phyloP scores from a whole-genome alignment of 2,797 vertebrate genomes.

The Acrocephalus scirpaceus region DNA sequence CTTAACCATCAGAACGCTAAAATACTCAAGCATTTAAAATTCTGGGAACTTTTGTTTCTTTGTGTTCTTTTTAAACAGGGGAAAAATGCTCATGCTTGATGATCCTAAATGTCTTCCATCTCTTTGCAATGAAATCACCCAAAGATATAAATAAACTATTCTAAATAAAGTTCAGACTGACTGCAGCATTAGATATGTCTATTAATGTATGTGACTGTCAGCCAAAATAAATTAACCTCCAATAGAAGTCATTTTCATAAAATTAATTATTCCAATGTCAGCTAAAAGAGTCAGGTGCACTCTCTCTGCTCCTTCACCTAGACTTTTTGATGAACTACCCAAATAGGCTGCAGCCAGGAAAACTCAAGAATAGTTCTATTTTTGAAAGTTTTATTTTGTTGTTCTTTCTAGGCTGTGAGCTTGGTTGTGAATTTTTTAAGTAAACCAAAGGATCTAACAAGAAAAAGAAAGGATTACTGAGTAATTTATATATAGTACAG shows the following conservation, averaged over 20 bases:
- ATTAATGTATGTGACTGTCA: conserved; percentile 71
- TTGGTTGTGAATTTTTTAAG: background rate
- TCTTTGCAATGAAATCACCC: conserved; percentile 72
- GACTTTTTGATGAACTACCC: conserved; percentile 6
- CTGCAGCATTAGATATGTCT: conserved; percentile 63
- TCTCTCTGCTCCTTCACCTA: background rate
- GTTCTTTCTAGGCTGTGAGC: background rate
- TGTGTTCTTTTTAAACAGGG: background rate
- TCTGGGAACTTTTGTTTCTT: background rate
- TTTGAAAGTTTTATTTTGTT: background rate
- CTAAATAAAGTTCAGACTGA: conserved; percentile 74
- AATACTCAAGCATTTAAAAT: background rate
- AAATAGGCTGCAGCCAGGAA: background rate
- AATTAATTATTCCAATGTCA: conserved; percentile 72
- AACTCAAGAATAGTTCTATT: background rate
- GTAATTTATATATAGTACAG: background rate
- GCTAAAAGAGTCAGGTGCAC: conserved; percentile 62
- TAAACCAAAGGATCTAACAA: background rate
- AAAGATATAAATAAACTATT: conserved; percentile 75
- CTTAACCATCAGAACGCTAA: background rate
- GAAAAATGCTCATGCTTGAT: background rate
- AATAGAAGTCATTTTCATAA: conserved; percentile 67
- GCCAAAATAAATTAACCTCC: conserved; percentile 76
- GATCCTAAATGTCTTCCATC: conserved; percentile 7
- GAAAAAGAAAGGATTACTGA: background rate